Evolutionary conservation across 1,140 invertebrate genomes (phyloP).

Genomic region (Drosophila lacertosa): DNA sequence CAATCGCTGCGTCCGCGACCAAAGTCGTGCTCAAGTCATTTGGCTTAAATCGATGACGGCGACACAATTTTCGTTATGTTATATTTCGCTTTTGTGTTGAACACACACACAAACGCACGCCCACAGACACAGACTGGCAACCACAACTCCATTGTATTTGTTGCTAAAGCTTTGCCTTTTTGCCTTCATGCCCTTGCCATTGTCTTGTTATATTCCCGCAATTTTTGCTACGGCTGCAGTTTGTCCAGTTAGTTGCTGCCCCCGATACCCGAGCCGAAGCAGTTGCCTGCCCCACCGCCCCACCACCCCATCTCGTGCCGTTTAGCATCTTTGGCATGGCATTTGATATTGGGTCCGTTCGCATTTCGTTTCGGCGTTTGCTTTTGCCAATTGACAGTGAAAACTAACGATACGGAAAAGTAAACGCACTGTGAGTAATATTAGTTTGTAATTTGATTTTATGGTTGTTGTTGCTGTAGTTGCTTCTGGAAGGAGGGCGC

Average conservation of each 20-base stretch:
- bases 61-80: slow-evolving; percentile 65
- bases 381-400: slow-evolving; percentile 79
- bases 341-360: slow-evolving; percentile 23
- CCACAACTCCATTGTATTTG: slow-evolving; percentile 23
- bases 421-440: slow-evolving; percentile 82
- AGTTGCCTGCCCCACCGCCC: too few relatives aligned
- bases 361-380: slow-evolving; percentile 46
- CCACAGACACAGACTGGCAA: neutral
- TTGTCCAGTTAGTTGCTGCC: slow-evolving; percentile 14
- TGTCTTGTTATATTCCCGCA: slow-evolving; percentile 67
- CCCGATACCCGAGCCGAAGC: neutral
- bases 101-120: slow-evolving; percentile 4
- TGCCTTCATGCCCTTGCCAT: slow-evolving; percentile 39
- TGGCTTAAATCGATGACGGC: slow-evolving; percentile 73
- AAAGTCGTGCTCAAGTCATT: slow-evolving; percentile 48
- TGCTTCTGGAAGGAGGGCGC: neutral
- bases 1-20: slow-evolving; percentile 11
- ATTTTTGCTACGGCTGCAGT: slow-evolving; percentile 58
- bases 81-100: slow-evolving; percentile 63
- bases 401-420: slow-evolving; percentile 82
- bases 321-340: slow-evolving; percentile 26
- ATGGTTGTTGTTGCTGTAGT: slow-evolving; percentile 49
- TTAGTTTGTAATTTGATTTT: slow-evolving; percentile 83
- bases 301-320: neutral
- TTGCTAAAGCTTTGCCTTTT: slow-evolving; percentile 6